Evolutionary conservation across 2,888 invertebrate species (phyloP).

Genomic region (Drosophila rellima): DNA sequence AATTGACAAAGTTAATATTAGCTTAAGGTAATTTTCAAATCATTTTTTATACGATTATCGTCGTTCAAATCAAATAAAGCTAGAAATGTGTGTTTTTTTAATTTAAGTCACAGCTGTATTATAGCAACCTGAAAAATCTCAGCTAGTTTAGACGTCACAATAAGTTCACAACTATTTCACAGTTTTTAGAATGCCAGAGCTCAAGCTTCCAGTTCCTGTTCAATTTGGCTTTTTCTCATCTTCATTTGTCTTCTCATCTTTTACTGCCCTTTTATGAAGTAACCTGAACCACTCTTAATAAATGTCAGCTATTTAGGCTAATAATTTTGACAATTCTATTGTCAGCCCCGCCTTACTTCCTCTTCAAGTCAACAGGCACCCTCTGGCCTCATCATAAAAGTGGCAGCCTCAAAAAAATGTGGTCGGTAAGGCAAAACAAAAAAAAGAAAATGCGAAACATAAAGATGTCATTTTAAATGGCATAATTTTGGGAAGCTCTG

Average conservation of each 20-base stretch:
- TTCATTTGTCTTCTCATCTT: neutral
- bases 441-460: conserved; percentile 40
- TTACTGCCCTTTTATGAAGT: conserved; percentile 27
- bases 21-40: too few relatives aligned
- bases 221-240: neutral
- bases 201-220: neutral
- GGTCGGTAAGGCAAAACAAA: conserved; percentile 25
- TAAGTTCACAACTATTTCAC: neutral
- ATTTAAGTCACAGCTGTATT: neutral
- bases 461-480: conserved; percentile 78
- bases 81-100: too few relatives aligned
- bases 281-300: conserved; percentile 65
- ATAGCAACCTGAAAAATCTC: neutral
- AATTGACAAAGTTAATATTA: too few relatives aligned
- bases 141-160: neutral
- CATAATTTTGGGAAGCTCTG: conserved; percentile 59
- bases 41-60: too few relatives aligned
- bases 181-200: neutral
- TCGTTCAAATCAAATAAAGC: too few relatives aligned
- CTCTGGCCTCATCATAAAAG: conserved; percentile 36
- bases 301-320: conserved; percentile 80
- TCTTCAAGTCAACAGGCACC: conserved; percentile 5
- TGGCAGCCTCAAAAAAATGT: conserved; percentile 29
- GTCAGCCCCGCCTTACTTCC: conserved; percentile 36
- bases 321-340: conserved; percentile 83